phyloP scores from a whole-genome alignment of 2,113 vertebrate genomes.

The Addax nasomaculatus region DNA sequence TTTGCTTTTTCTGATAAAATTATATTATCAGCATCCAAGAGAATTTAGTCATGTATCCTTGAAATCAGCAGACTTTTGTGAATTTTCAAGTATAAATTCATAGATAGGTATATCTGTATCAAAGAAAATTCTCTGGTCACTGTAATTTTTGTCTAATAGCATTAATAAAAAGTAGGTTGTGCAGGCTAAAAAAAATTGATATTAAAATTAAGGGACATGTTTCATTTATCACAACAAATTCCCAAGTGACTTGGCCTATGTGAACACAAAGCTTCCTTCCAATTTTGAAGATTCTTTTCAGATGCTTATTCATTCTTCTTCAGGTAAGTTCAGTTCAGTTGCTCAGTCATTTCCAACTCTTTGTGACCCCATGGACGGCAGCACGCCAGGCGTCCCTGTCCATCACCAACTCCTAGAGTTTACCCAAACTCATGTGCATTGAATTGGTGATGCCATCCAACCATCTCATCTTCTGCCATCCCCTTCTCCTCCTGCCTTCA shows the following conservation, averaged over 20 bases:
- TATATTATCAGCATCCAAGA: background rate
- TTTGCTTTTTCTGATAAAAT: background rate
- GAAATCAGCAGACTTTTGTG: background rate
- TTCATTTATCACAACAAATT: background rate
- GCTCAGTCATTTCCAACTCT: accelerated
- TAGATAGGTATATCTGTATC: background rate
- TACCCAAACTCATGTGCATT: background rate
- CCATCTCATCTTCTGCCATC: background rate
- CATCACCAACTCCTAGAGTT: background rate
- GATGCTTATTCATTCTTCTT: background rate
- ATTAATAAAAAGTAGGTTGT: background rate
- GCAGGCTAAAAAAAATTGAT: background rate
- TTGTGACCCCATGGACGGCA: accelerated
- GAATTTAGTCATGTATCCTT: background rate
- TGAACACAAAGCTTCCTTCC: background rate
- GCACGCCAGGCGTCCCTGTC: background rate
- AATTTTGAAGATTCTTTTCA: background rate
- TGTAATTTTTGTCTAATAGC: background rate
- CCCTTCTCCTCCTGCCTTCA: background rate
- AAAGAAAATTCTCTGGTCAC: background rate
- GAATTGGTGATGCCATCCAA: background rate
- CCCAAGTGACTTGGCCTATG: background rate
- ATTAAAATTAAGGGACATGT: background rate
- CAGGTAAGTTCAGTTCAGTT: background rate
- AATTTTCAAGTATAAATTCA: background rate